Percentiles rank a stretch among this genome's conserved stretches.
Evolutionary conservation across 2,888 invertebrate genomes (phyloP).

Genomic region (Glaucopsyche alexis): DNA sequence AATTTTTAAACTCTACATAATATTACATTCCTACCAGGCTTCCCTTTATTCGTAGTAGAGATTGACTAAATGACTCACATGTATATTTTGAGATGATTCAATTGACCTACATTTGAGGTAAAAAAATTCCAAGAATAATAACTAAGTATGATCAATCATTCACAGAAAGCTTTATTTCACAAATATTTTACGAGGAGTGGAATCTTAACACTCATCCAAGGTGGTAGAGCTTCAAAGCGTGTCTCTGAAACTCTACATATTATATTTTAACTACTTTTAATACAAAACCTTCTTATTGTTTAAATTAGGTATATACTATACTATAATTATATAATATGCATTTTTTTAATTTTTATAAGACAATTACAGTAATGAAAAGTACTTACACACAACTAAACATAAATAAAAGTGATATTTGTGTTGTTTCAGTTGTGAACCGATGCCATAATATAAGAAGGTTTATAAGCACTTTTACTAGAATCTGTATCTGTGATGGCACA

Average conservation of each 20-base stretch:
- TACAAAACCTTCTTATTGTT: neutral
- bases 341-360: neutral
- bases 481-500: constrained; percentile 52
- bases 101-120: constrained; percentile 45
- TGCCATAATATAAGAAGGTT: constrained; percentile 25
- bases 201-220: neutral
- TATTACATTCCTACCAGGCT: neutral
- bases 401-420: constrained; percentile 8
- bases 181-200: neutral
- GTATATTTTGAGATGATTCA: constrained; percentile 39
- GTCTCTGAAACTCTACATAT: neutral
- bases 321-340: too few relatives aligned
- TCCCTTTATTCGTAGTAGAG: constrained; percentile 7
- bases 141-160: neutral
- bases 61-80: constrained; percentile 44
- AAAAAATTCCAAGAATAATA: constrained; percentile 20
- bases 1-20: neutral
- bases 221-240: neutral
- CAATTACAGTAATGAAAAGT: neutral
- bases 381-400: neutral
- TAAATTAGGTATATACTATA: neutral
- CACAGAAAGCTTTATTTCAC: constrained; percentile 3
- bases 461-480: constrained; percentile 74
- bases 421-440: constrained; percentile 22
- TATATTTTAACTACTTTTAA: neutral